phyloP scores from a whole-genome alignment of 2,113 vertebrate genomes.

The Anhinga anhinga region DNA sequence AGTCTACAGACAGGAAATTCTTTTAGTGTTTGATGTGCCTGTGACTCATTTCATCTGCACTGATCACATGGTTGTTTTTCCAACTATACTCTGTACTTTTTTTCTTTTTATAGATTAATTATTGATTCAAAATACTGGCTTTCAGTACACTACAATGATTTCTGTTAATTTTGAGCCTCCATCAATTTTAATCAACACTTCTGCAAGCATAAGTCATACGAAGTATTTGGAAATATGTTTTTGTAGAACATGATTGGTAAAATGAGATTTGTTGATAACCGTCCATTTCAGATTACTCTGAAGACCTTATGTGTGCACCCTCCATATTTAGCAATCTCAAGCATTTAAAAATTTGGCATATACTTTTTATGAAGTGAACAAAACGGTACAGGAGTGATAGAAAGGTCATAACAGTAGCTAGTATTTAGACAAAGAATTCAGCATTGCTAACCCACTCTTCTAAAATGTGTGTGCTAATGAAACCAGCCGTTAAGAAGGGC shows the following conservation, averaged over 20 bases:
- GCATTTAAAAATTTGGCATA: background rate
- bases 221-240: background rate
- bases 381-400: background rate
- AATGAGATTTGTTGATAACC: background rate
- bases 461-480: background rate
- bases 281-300: background rate
- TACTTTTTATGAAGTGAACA: background rate
- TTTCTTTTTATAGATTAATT: background rate
- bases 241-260: background rate
- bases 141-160: background rate
- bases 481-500: background rate
- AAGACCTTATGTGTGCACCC: background rate
- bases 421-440: background rate
- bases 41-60: constrained; percentile 77
- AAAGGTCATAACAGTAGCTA: background rate
- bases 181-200: background rate
- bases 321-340: background rate
- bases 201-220: background rate
- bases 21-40: constrained; percentile 73
- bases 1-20: constrained; percentile 77
- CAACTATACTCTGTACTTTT: background rate
- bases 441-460: background rate
- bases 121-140: background rate
- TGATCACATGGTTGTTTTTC: constrained; percentile 70
- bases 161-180: background rate